Evolutionary conservation across 2,113 vertebrate species (phyloP), one percentile per base, ranked within the genome.

Genomic region (Sakesphorus luctuosus): DNA sequence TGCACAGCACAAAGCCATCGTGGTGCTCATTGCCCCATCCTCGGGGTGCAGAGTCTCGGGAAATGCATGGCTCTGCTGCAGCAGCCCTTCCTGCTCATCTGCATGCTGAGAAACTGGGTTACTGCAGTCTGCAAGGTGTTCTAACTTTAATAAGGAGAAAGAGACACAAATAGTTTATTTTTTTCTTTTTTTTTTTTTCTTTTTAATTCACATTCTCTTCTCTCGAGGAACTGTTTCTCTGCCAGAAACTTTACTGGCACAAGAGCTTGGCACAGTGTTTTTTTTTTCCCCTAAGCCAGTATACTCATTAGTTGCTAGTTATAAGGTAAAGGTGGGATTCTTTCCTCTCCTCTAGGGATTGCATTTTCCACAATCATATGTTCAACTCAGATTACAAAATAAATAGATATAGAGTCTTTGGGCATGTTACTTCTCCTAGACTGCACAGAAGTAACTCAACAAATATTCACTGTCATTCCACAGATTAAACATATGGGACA

Each of bases 11-110:
- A 28, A 35, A 90, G 72, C 23, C 24, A 31, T 0, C 0, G 0
- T 4, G 15, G 23, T 47, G 56, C 29, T 72, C 52, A 10, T 18
- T 0, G 0, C 33, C 36, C 23, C 0, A 0, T 21, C 79, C 44
- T 43, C 11, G 0, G 14, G 35, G 26, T n/a, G 44, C 59, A 31
- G 80, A 56, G 71, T 85, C 53, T 4, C 4, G 16, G 84, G 81
- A 75, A 52, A 19, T 1, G 26, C 29, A 7, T 0, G 1, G 66
- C 31, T 71, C 38, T 72, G 52, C 76, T 67, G 28, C 4, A 74
- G 61, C 9, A 0, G 29, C 47, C 3, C 38, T 50, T 43, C 49
- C 46, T 35, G 46, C n/a, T 50, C 24, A 31, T 78, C 61, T 74
- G 53, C 52, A 10, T 25, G 52, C 55, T 5, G 5, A 55, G 79